Evolutionary conservation across 2,797 vertebrate species (phyloP).

Genomic region (Florisuga fusca): DNA sequence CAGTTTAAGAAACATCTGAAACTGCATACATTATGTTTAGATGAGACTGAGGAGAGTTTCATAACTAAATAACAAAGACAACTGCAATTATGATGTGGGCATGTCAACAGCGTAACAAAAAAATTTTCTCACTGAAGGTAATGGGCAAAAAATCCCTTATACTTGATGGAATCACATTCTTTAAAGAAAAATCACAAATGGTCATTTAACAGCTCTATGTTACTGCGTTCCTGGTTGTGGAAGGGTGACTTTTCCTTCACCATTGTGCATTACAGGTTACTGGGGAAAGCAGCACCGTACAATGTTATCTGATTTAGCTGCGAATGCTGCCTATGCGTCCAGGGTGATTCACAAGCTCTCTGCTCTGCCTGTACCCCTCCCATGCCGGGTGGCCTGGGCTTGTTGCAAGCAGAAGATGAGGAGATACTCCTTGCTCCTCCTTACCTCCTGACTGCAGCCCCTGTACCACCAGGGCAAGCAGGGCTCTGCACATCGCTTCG

Average conservation of each 20-base stretch:
- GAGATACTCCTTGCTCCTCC: background rate
- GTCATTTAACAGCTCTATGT: background rate
- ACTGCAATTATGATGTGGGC: conserved; percentile 39
- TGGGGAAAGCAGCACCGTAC: background rate
- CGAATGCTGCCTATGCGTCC: conserved; percentile 1
- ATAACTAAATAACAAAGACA: conserved; percentile 47
- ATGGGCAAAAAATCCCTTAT: background rate
- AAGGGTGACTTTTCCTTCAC: background rate
- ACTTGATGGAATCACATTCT: background rate
- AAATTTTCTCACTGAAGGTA: background rate
- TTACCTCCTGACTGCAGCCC: conserved; percentile 20
- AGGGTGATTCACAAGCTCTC: conserved; percentile 22
- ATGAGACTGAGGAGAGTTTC: conserved; percentile 61
- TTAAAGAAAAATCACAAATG: background rate
- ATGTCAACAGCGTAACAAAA: conserved; percentile 33
- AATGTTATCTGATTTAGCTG: background rate
- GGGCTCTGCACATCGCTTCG: background rate
- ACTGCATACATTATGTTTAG: conserved; percentile 68
- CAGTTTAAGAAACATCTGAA: conserved; percentile 68
- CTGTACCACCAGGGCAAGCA: background rate
- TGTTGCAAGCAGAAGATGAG: conserved; percentile 20
- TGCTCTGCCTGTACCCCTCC: background rate
- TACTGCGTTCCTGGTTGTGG: background rate
- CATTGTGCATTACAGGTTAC: background rate
- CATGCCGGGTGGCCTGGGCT: conserved; percentile 11